phyloP scores from a whole-genome alignment of 1,140 invertebrate genomes.

The Drosophila ficusphila region DNA sequence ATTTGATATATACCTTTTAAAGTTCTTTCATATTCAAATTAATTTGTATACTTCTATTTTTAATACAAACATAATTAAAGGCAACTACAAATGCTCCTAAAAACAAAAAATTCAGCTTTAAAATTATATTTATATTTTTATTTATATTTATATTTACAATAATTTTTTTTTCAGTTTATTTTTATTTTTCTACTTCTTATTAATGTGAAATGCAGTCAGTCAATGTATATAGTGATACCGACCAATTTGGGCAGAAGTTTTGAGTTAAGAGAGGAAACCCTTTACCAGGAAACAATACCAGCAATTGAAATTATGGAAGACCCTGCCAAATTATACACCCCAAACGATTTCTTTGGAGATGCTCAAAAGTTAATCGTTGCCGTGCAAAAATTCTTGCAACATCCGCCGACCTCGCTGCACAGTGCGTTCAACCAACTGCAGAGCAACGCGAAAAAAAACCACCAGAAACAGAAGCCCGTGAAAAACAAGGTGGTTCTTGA shows the following conservation, averaged over 20 bases:
- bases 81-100: too few relatives aligned
- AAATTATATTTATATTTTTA: background rate
- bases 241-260: background rate
- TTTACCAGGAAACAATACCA: conserved; percentile 4
- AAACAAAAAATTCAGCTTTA: too few relatives aligned
- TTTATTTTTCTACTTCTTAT: background rate
- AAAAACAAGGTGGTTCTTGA: conserved; percentile 38
- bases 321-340: background rate
- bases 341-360: conserved; percentile 22
- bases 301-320: conserved; percentile 3
- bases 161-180: background rate
- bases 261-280: background rate
- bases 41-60: too few relatives aligned
- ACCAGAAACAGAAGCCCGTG: conserved; percentile 25
- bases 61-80: too few relatives aligned
- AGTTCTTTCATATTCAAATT: too few relatives aligned
- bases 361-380: conserved; percentile 24
- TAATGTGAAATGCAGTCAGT: background rate
- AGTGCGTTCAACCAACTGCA: conserved; percentile 1
- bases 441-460: conserved; percentile 40
- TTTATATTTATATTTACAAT: background rate
- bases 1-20: too few relatives aligned
- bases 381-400: conserved; percentile 24
- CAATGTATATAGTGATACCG: conserved; percentile 15
- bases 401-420: conserved; percentile 21